phyloP scores from a whole-genome alignment of 2,113 vertebrate genomes.

The human region DNA sequence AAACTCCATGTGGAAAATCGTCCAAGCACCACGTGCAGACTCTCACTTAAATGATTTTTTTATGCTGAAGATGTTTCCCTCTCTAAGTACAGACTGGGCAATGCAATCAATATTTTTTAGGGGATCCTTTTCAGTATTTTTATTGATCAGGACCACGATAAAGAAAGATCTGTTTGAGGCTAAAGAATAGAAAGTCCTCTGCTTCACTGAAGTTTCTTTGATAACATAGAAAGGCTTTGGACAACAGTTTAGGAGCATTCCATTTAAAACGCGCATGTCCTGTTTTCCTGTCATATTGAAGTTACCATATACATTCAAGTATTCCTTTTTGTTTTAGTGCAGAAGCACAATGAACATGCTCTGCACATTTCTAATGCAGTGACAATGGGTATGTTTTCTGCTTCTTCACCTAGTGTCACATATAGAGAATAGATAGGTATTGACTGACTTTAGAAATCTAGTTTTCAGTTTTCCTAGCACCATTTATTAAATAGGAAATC shows the following conservation, averaged over 20 bases:
- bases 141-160: background rate
- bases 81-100: background rate
- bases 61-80: background rate
- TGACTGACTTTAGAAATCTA: background rate
- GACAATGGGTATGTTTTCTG: background rate
- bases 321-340: background rate
- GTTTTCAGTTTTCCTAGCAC: background rate
- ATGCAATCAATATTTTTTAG: background rate
- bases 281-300: background rate
- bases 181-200: background rate
- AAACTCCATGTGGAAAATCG: background rate
- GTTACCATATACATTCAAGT: too few relatives aligned
- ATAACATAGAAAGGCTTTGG: background rate
- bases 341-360: background rate
- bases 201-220: background rate
- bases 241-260: background rate
- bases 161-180: background rate
- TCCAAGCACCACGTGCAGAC: fast-evolving
- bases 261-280: background rate
- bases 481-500: too few relatives aligned
- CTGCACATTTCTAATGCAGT: background rate
- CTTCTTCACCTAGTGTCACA: background rate
- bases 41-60: background rate
- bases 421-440: background rate
- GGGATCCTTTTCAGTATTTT: background rate